Evolutionary conservation across 2,113 vertebrate species (phyloP), one percentile per base, ranked within the genome.

Genomic region (Leucoraja erinaceus): DNA sequence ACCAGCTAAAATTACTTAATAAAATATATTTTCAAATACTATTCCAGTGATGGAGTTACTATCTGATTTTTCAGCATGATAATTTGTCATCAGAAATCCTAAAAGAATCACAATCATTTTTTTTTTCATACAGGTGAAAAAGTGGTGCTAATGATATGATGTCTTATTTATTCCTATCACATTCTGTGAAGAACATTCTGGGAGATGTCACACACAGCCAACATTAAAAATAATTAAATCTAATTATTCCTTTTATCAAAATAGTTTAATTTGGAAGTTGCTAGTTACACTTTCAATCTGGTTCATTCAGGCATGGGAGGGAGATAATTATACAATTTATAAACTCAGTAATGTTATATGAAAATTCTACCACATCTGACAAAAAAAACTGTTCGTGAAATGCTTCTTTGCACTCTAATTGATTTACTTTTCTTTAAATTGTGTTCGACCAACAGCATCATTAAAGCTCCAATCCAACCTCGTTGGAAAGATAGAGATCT

Each of bases 101-200:
- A 54, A 91, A 72, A 33, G 12, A 63, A 8, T 54, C 10, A 47
- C 88, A 83, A 25, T 47, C 16, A 38, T 72, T 33, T 47, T 72
- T 11, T 11, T 47, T 47, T 47, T 47, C 31, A 54, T 28, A 28
- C 31, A 54, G 31, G 66, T 91, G 66, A 91, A 91, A 12, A 33
- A 91, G 6, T 25, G 54, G 18, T 47, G 33, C 47, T 72, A 91
- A 47, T 91, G 33, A 25, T 72, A 38, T 70, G 31, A 68, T 90
- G 66, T 70, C 63, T 88, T 63, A 63, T 88, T 90, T 90, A 68
- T 72, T 91, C 9, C 22, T 72, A 47, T 68, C 28, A 5, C 88
- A 72, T 91, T 25, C 84, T 33, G 12, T 68, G 22, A 91, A 91
- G 70, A 47, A 22, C 38, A 54, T 91, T 91, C 88, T 91, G 66